Percentiles rank a stretch among this genome's conserved stretches.
phyloP scores from a whole-genome alignment of 2,113 vertebrate genomes.

The Brevimyrus niger region DNA sequence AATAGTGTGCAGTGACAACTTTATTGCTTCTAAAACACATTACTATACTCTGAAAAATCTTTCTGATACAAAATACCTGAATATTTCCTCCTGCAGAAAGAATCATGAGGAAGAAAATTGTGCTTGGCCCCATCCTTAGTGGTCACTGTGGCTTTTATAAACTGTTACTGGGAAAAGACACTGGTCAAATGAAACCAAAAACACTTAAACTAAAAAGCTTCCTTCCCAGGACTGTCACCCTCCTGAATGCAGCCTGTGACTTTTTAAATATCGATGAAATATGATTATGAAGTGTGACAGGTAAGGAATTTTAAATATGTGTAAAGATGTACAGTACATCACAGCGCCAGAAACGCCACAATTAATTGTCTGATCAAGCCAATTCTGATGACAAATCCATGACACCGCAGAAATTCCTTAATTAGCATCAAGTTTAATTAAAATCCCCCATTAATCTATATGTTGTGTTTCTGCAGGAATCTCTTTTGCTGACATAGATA shows the following conservation, averaged over 20 bases:
- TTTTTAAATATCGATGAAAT: background rate
- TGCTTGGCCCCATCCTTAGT: background rate
- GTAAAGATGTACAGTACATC: background rate
- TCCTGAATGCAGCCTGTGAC: background rate
- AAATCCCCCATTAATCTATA: background rate
- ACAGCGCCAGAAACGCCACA: background rate
- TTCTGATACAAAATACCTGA: background rate
- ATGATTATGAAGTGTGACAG: background rate
- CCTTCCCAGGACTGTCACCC: background rate
- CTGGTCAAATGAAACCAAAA: background rate
- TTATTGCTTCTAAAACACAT: background rate
- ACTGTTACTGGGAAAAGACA: background rate
- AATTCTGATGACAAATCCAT: background rate
- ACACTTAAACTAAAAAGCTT: background rate
- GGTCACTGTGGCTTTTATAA: background rate
- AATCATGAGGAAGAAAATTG: background rate
- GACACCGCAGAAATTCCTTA: background rate
- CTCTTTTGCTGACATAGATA: background rate
- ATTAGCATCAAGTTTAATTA: background rate
- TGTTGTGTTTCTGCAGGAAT: background rate
- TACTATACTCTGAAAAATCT: background rate
- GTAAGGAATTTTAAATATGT: background rate
- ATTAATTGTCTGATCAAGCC: background rate
- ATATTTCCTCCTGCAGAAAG: background rate
- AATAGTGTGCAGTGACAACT: background rate